These are phyloP conservation scores for Archaeoteleia sp. DNA, from an alignment of 2,888 invertebrate species.

Conservation along the genomic window DNA sequence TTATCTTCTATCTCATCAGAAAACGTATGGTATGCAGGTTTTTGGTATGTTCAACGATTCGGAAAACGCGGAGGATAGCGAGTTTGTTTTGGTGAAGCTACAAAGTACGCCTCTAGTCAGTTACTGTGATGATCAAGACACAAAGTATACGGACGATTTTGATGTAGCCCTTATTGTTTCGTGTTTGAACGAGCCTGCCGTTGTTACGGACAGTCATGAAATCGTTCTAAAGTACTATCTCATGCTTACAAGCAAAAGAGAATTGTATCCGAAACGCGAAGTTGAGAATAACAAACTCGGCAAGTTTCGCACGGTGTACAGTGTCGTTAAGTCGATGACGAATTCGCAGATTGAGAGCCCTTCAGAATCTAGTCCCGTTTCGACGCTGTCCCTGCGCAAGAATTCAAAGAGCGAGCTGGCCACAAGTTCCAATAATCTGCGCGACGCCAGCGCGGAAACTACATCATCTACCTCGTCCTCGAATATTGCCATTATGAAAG, in stretches of 20 bases:
- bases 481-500: constrained; percentile 35
- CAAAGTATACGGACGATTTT: constrained; percentile 80
- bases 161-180: constrained; percentile 81
- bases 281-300: constrained; percentile 78
- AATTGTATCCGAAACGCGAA: constrained; percentile 79
- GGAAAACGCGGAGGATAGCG: constrained; percentile 77
- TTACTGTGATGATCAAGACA: constrained; percentile 79
- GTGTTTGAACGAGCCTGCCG: constrained; percentile 75
- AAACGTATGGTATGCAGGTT: constrained; percentile 81
- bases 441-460: constrained; percentile 19
- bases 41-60: constrained; percentile 78
- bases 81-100: constrained; percentile 81
- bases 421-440: constrained; percentile 24
- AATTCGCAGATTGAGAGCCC: constrained; percentile 63
- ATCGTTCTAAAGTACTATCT: constrained; percentile 71
- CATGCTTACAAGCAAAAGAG: constrained; percentile 74
- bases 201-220: constrained; percentile 60
- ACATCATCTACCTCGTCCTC: constrained; percentile 35
- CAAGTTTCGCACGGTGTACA: constrained; percentile 79
- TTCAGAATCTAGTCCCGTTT: constrained; percentile 61
- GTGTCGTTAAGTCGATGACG: constrained; percentile 65
- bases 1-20: constrained; percentile 82
- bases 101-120: constrained; percentile 78
- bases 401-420: constrained; percentile 52
- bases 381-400: constrained; percentile 49